Evolutionary conservation across 2,888 invertebrate genomes (phyloP), one percentile per base, ranked within the genome.

Genomic region (Cordilura impudica): DNA sequence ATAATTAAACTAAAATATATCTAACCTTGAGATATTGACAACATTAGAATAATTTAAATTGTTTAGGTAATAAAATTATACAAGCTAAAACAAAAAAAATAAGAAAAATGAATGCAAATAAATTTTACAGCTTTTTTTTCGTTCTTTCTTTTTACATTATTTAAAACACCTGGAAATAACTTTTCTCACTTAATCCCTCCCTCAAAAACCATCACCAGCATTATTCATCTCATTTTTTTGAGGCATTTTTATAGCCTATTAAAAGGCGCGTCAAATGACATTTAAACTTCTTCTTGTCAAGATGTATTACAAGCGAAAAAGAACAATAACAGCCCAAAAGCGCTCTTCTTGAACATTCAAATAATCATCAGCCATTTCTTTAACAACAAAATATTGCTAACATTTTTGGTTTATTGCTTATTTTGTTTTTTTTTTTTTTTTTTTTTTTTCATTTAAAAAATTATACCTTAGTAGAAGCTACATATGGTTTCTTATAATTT

Each of bases 191-290:
- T n/a, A n/a, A n/a, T n/a, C n/a, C 35, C 35, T 39, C 5, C 12
- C n/a, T n/a, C 12, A 39, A n/a, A 39, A n/a, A n/a, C n/a, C 35
- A 39, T 4, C n/a, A 26, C 7, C 14, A n/a, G 16, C 18, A 10
- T 14, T 47, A n/a, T 47, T 49, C 12, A 21, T 49, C 35, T 49
- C 12, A 21, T 49, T 16, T 10, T 26, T 69, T 29, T 58, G n/a
- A 43, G 16, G 45, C 31, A 73, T 65, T 73, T 78, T 78, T 53
- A 78, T 70, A 21, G 69, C 45, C 73, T 65, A 70, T 73, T 78
- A 73, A 70, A 65, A 78, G 65, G 53, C 63, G 69, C 69, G 56
- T 69, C 69, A 73, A 73, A 45, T 78, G 73, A 73, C 65, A 73
- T 78, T 69, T 78, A 58, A 69, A 65, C 63, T 73, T 60, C 51